Evolutionary conservation across 1,140 invertebrate genomes (phyloP), one percentile per base, ranked within the genome.

Genomic region (Eueides isabella): DNA sequence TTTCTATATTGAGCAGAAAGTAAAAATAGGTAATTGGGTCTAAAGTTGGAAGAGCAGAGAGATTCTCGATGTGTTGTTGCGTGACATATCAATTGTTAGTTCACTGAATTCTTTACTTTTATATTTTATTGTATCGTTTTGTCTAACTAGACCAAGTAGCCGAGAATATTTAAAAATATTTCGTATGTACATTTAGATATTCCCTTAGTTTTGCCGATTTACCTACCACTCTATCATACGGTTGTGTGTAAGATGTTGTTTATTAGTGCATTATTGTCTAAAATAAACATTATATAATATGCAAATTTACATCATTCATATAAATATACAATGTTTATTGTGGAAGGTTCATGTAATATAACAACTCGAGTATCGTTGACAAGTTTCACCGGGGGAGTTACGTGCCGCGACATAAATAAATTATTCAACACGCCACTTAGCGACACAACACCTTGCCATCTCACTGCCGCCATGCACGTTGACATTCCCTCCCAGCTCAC

Each of bases 341-440:
- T 55, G 19, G 19, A 23, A 2, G 11, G 23, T 55, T 23, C 48
- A 23, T 26, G 48, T 55, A 55, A 55, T 23, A 55, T 87, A 87
- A 83, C 82, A 80, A 81, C 78, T 69, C 78, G 69, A 70, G 80
- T 80, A 81, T 78, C 76, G 71, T 78, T 70, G 82, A 81, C 84
- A 82, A 84, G 71, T 82, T 75, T 77, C 82, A 81, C 83, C 82
- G 77, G 83, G 84, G 78, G 80, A 80, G 83, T 82, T 80, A 84
- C 89, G 90, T 90, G 88, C 82, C 84, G 80, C 78, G 77, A 89
- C 88, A 91, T 92, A 91, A 88, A 90, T 91, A 89, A 87, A 90
- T 91, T 91, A 92, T 92, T 86, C 88, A 90, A 83, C 79, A 76
- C 85, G 80, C 83, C 88, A 90, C 85, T 89, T 88, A 88, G 81